A percentile compares a stretch with the other conserved stretches of the same genome.
These are phyloP conservation scores for Pteronura brasiliensis DNA, from an alignment of 2,113 vertebrate genomes.

Conservation along the genomic window DNA sequence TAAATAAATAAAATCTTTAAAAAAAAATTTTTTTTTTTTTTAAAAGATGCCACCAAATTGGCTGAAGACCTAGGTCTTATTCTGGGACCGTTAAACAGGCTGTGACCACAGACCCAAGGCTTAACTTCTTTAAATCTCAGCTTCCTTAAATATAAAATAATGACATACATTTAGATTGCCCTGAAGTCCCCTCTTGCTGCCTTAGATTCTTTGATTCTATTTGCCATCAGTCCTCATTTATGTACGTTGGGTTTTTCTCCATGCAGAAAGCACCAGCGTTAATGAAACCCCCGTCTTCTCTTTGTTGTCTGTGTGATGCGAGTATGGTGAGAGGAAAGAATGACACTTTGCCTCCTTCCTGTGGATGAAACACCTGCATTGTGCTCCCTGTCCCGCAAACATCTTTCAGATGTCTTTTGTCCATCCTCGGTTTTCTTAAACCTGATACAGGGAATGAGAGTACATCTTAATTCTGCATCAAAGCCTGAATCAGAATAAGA, in stretches of 20 bases:
- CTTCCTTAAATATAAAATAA: neutral
- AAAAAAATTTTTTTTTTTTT: no score
- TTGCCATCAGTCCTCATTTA: neutral
- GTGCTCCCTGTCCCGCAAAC: neutral
- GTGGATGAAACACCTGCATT: neutral
- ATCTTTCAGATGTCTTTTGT: neutral
- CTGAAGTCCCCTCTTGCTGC: neutral
- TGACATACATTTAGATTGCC: neutral
- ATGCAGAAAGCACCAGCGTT: neutral
- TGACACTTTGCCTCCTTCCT: neutral
- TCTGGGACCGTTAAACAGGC: neutral
- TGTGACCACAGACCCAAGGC: rapidly evolving
- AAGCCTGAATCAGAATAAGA: neutral
- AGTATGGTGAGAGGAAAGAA: neutral
- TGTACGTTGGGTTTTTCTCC: neutral
- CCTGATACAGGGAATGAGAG: neutral
- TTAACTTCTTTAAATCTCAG: neutral
- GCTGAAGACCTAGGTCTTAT: neutral
- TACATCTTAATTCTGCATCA: neutral
- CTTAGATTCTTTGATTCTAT: neutral
- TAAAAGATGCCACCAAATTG: neutral
- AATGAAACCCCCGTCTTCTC: neutral
- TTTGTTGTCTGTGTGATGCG: neutral
- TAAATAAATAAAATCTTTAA: no score
- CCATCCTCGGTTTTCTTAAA: neutral